Conservation (phyloP, 2,113 vertebrate species). For the Perognathus longimembris region DNA sequence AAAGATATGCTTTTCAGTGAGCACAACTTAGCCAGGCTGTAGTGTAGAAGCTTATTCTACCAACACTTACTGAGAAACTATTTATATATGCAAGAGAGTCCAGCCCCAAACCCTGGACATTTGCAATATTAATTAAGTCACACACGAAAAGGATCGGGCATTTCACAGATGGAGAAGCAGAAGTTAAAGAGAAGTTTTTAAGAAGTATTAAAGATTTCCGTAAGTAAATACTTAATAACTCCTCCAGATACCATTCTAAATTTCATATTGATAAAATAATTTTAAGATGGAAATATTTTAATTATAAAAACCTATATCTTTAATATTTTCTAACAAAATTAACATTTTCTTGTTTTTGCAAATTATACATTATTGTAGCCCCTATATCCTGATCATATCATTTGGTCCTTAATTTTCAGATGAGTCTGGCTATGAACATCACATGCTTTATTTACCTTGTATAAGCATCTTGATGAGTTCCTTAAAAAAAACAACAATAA, state of each 20-base stretch:
- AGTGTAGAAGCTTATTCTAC: not conserved
- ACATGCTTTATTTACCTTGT: not conserved
- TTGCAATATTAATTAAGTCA: not conserved
- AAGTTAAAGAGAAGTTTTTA: not conserved
- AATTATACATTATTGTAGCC: not conserved
- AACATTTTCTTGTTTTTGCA: not conserved
- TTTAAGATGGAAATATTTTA: not conserved
- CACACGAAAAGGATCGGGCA: not conserved
- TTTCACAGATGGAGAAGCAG: conserved; percentile 47
- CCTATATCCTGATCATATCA: not conserved
- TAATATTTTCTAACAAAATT: not conserved
- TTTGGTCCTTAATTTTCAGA: not conserved
- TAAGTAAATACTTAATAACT: not conserved
- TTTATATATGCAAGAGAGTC: not conserved
- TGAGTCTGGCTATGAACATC: not conserved
- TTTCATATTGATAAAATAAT: not conserved
- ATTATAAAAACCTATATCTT: not conserved
- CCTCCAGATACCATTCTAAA: not conserved
- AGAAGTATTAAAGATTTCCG: not conserved
- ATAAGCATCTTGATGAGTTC: not conserved
- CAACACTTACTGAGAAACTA: not conserved
- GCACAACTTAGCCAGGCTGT: not conserved
- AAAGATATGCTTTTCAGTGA: not conserved
- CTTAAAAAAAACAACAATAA: not conserved
- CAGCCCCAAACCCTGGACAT: not conserved